A percentile compares a stretch with the other conserved stretches of the same genome.
Evolutionary conservation across 2,113 vertebrate genomes (phyloP).

Genomic region (Vidua chalybeata): DNA sequence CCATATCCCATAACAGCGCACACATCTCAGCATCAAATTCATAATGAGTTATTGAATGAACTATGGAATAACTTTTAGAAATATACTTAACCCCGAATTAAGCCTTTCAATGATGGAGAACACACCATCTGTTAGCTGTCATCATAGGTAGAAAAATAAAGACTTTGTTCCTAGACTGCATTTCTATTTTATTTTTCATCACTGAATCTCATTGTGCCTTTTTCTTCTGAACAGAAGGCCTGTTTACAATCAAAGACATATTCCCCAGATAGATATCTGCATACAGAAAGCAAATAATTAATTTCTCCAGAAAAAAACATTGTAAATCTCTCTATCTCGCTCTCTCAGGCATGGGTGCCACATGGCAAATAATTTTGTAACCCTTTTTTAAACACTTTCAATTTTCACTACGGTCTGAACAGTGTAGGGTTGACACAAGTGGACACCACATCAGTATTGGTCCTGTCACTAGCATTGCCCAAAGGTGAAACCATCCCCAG

Average conservation of each 20-base stretch:
- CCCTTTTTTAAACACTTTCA: background rate
- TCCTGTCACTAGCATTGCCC: background rate
- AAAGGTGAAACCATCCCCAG: background rate
- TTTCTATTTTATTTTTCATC: background rate
- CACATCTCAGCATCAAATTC: background rate
- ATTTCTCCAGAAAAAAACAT: background rate
- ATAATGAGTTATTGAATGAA: background rate
- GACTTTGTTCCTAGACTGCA: background rate
- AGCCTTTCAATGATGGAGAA: background rate
- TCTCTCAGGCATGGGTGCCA: background rate
- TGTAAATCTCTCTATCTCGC: background rate
- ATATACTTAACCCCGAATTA: background rate
- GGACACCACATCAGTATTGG: background rate
- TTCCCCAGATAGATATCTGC: background rate
- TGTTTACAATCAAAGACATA: background rate
- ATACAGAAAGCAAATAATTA: background rate
- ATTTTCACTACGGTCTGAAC: background rate
- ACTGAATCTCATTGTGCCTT: background rate
- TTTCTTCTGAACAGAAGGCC: background rate
- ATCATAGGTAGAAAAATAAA: background rate
- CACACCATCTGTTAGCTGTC: background rate
- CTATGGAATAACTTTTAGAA: background rate
- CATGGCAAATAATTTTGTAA: background rate
- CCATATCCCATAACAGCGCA: rapidly evolving
- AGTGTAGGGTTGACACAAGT: background rate